Percentiles rank a stretch among this genome's conserved stretches.
Conservation (phyloP, 2,797 vertebrate species). For the Salarias fasciatus region DNA sequence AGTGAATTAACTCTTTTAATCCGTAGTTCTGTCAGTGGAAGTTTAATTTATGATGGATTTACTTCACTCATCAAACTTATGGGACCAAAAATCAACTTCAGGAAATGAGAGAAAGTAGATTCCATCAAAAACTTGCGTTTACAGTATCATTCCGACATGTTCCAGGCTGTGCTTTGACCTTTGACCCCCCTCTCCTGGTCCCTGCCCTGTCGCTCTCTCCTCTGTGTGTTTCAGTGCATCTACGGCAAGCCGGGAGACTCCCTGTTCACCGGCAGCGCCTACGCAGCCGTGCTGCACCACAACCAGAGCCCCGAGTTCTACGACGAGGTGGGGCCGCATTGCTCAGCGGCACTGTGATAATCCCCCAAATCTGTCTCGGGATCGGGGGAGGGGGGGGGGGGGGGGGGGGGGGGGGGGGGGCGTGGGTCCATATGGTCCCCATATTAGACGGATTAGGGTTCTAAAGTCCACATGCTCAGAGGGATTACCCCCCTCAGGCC, state of each 20-base stretch:
- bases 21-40: too few relatives aligned
- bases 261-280: conserved; percentile 85
- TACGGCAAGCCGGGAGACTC: conserved; percentile 92
- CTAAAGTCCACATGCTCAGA: conserved; percentile 26
- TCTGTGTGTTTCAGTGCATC: conserved; percentile 87
- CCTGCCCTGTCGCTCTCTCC: too few relatives aligned
- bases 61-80: too few relatives aligned
- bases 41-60: too few relatives aligned
- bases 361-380: conserved; percentile 55
- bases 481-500: conserved; percentile 33
- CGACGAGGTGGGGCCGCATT: conserved; percentile 88
- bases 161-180: too few relatives aligned
- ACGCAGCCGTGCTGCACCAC: conserved; percentile 92
- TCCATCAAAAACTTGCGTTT: too few relatives aligned
- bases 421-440: conserved; percentile 43
- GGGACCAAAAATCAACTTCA: too few relatives aligned
- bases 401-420: background rate
- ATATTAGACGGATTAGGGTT: conserved; percentile 57
- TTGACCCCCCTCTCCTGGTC: too few relatives aligned
- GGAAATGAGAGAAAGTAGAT: too few relatives aligned
- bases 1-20: too few relatives aligned
- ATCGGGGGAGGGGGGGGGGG: conserved; percentile 4
- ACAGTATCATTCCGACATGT: too few relatives aligned
- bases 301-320: conserved; percentile 98
- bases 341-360: conserved; percentile 43